Evolutionary conservation across 2,797 vertebrate genomes (phyloP), one percentile per base, ranked within the genome.

Genomic region (Cichlasoma orientale): DNA sequence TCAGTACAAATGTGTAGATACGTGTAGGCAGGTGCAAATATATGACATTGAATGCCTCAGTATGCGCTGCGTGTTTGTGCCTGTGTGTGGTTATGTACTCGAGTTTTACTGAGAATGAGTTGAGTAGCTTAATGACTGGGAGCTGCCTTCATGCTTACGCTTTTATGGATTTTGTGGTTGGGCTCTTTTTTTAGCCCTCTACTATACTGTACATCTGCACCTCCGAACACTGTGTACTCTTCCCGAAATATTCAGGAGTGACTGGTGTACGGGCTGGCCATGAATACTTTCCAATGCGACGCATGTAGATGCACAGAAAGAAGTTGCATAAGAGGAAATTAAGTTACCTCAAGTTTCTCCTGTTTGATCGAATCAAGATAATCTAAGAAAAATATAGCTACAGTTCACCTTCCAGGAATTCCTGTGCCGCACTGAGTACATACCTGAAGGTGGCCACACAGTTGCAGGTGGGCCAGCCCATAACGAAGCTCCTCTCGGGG

Each of bases 381-480:
- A 57, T 61, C 7, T 11, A 21, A 7, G 7, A 47, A 78, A 75
- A 69, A 55, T 19, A 2, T 13, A 55, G 36, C 41, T 8, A 54
- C 10, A 50, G 18, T 75, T 68, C 2, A 21, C 29, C 19, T 44
- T 44, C n/a, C 19, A 31, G 44, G 5, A 5, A 47, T 31, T 31
- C 9, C 47, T 2, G 68, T n/a, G 7, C 33, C 54, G 57, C 29
- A 5, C 14, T 50, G 19, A 19, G 36, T 27, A 25, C 41, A 18
- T 96, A 98, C 98, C 98, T 97, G 96, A 99, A 99, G 44, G 96
- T 96, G 75, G 95, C 97, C 83, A 98, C 97, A 23, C 95, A 97
- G 94, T 99, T 99, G 86, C 96, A 97, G 10, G 96, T 97, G 77
- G 98, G 98, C 98, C 98, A 99, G 83, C 98, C 98, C 91, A 99